Evolutionary conservation across 2,888 invertebrate species (phyloP).

Genomic region (Trissoscelio sp.): DNA sequence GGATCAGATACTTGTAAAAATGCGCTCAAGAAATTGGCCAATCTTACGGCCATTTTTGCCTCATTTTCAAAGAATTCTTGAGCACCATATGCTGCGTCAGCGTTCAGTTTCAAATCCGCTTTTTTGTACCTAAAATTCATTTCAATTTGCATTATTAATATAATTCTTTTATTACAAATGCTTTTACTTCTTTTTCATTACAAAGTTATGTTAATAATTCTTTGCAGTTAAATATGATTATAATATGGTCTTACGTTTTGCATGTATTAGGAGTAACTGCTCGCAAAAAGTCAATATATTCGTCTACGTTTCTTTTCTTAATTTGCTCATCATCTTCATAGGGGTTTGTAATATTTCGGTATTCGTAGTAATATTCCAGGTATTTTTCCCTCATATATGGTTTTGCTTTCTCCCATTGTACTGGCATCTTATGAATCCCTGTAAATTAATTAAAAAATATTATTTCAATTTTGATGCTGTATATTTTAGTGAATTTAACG

Average conservation of each 20-base stretch:
- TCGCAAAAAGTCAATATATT: conserved; percentile 90
- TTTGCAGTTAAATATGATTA: too few species aligned
- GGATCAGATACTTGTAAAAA: conserved; percentile 96
- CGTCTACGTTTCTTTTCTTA: conserved; percentile 87
- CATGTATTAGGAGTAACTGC: conserved; percentile 88
- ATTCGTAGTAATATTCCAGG: conserved; percentile 89
- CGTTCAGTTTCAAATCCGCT: conserved; percentile 91
- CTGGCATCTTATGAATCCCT: conserved; percentile 95
- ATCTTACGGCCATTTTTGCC: conserved; percentile 97
- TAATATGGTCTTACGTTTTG: conserved; percentile 82
- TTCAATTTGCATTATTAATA: conserved; percentile 10
- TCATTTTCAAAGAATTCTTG: conserved; percentile 96
- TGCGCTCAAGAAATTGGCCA: conserved; percentile 97
- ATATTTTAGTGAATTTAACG: too few species aligned
- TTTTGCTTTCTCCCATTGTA: conserved; percentile 91
- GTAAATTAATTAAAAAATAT: too few species aligned
- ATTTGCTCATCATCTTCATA: not conserved
- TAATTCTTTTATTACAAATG: too few species aligned
- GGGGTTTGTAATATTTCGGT: conserved; percentile 88
- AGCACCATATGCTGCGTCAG: conserved; percentile 94
- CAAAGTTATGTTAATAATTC: too few species aligned
- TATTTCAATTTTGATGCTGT: too few species aligned
- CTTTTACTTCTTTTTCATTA: too few species aligned
- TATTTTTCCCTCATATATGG: conserved; percentile 89
- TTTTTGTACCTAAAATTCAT: conserved; percentile 86